A percentile compares a stretch with the other conserved stretches of the same genome.
Evolutionary conservation across 2,888 invertebrate species (phyloP).

Genomic region (Onthophagus sagittarius): DNA sequence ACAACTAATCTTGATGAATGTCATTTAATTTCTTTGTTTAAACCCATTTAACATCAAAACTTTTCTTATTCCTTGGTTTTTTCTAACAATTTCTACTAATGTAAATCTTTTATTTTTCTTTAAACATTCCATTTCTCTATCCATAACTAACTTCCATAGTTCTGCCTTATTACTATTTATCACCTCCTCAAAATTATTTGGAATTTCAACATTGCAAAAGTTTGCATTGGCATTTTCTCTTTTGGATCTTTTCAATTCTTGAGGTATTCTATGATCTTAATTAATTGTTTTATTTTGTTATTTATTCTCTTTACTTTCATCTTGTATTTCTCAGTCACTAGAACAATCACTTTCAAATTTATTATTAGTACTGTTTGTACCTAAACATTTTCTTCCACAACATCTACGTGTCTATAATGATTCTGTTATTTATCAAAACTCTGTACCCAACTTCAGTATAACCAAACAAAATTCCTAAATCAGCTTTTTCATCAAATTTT

Average conservation of each 20-base stretch:
- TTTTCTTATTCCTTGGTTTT: constrained; percentile 23
- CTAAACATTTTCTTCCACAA: constrained; percentile 20
- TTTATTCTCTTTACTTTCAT: background rate
- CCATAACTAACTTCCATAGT: constrained; percentile 26
- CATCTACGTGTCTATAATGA: constrained; percentile 22
- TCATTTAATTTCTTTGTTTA: constrained; percentile 22
- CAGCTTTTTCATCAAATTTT: constrained; percentile 17
- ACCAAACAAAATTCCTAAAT: constrained; percentile 19
- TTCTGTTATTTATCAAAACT: constrained; percentile 17
- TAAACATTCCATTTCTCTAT: constrained; percentile 18
- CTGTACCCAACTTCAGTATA: background rate
- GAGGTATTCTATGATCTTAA: too few species aligned
- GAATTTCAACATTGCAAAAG: background rate
- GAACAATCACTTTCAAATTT: constrained; percentile 9
- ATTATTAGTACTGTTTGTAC: constrained; percentile 4
- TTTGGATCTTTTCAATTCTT: background rate
- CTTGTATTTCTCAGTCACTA: background rate
- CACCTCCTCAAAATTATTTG: constrained; percentile 22
- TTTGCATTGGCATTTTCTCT: constrained; percentile 1
- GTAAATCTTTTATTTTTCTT: constrained; percentile 26
- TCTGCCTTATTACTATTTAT: constrained; percentile 19
- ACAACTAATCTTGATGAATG: constrained; percentile 19
- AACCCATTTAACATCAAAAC: constrained; percentile 25
- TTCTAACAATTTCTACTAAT: constrained; percentile 25
- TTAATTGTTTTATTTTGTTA: background rate